phyloP scores from a whole-genome alignment of 1,140 invertebrate genomes.

The Brachionus rubens region DNA sequence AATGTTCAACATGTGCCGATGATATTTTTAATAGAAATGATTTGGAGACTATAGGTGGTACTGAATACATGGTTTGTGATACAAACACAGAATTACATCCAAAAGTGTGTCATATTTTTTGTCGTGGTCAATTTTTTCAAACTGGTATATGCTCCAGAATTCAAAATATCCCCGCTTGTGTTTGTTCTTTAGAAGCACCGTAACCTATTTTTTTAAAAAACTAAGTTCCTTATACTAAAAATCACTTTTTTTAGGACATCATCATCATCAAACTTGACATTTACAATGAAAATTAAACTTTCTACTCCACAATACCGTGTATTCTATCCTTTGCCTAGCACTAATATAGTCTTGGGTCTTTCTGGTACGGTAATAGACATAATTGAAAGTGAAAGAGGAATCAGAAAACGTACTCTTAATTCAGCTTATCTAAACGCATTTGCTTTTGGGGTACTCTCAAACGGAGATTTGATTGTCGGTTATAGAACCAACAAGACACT shows the following conservation, averaged over 20 bases:
- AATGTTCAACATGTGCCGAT: background rate
- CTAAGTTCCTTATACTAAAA: no score
- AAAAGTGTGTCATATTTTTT: conserved; percentile 14
- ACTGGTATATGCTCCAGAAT: background rate
- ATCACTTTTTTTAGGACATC: no score
- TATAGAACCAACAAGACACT: background rate
- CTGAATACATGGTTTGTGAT: background rate
- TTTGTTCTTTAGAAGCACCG: background rate
- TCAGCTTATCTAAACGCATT: background rate
- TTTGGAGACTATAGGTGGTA: conserved; percentile 2
- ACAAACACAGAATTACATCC: background rate
- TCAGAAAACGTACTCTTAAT: background rate
- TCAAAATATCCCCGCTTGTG: background rate
- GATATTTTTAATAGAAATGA: background rate
- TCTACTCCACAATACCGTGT: background rate
- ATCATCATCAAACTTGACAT: no score
- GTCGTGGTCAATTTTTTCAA: background rate
- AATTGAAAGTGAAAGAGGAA: background rate
- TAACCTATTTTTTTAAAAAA: background rate
- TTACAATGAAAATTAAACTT: no score
- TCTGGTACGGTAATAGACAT: background rate
- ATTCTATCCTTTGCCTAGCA: no score
- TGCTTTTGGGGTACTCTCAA: background rate
- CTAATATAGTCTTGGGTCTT: background rate
- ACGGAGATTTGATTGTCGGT: background rate